A percentile compares a stretch with the other conserved stretches of the same genome.
Conservation (phyloP, 1,140 invertebrate species). For the Amphibalanus amphitrite region DNA sequence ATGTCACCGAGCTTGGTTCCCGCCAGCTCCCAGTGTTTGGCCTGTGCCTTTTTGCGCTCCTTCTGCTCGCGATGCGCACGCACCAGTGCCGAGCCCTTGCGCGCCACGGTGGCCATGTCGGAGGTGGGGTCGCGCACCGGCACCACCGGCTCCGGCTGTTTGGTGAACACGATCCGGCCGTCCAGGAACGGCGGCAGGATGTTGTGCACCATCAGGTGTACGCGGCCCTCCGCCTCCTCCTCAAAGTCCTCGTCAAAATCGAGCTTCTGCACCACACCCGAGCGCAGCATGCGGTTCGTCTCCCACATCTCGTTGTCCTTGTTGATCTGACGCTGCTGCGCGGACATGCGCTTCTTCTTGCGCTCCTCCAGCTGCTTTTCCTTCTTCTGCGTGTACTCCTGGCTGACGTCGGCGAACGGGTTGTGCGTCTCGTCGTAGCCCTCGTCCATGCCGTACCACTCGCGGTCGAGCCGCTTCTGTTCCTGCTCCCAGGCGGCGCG, state of each 20-base stretch:
- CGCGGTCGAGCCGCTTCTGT: slow-evolving; percentile 75
- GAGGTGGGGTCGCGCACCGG: slow-evolving; percentile 88
- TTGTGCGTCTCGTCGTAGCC: slow-evolving; percentile 85
- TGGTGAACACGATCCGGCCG: slow-evolving; percentile 96
- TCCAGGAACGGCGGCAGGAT: slow-evolving; percentile 98
- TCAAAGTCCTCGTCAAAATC: slow-evolving; percentile 87
- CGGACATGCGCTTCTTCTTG: slow-evolving; percentile 78
- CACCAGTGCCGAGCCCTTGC: slow-evolving; percentile 88
- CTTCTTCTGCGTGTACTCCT: slow-evolving; percentile 77
- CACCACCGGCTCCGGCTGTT: slow-evolving; percentile 92
- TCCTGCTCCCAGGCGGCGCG: slow-evolving; percentile 78
- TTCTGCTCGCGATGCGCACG: slow-evolving; percentile 85
- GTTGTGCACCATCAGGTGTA: slow-evolving; percentile 94
- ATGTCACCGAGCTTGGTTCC: slow-evolving; percentile 94
- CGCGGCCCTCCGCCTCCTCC: slow-evolving; percentile 72
- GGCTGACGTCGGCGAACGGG: slow-evolving; percentile 74
- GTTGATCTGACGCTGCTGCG: slow-evolving; percentile 80
- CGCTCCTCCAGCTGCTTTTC: slow-evolving; percentile 79
- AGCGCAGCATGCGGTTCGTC: slow-evolving; percentile 91
- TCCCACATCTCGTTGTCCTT: slow-evolving; percentile 99
- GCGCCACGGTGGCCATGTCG: slow-evolving; percentile 89
- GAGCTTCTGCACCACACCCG: slow-evolving; percentile 77
- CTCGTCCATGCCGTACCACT: slow-evolving; percentile 93
- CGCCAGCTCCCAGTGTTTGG: slow-evolving; percentile 97
- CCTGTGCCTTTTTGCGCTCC: slow-evolving; percentile 85